Conservation (phyloP, 2,797 vertebrate species). For the Dicrostonyx torquatus region DNA sequence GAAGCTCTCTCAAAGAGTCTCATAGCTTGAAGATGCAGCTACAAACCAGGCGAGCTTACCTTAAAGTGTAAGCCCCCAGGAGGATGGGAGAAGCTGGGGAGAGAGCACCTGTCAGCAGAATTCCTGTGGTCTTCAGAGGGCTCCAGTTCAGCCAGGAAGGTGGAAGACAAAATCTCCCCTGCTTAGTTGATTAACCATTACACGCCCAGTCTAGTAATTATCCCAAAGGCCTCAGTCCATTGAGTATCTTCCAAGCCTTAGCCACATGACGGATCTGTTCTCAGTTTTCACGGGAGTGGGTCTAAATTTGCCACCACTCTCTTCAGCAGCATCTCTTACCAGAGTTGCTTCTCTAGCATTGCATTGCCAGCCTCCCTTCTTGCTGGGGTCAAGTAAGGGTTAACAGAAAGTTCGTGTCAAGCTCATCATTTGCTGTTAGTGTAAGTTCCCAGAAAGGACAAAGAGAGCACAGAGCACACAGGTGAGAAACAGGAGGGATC, state of each 20-base stretch:
- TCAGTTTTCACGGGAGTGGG: constrained; percentile 68
- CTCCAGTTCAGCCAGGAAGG: background rate
- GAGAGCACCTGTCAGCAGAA: background rate
- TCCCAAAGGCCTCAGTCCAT: constrained; percentile 52
- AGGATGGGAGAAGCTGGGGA: background rate
- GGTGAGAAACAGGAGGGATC: background rate
- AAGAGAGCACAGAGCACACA: background rate
- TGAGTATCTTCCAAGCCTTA: constrained; percentile 56
- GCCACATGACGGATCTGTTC: constrained; percentile 52
- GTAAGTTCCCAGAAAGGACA: background rate
- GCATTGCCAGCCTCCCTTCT: background rate
- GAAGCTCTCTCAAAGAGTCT: background rate
- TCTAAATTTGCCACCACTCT: constrained; percentile 65
- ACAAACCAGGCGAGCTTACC: no score
- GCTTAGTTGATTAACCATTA: constrained; percentile 56
- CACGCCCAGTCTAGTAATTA: constrained; percentile 65
- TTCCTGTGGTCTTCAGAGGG: background rate
- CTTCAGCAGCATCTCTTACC: constrained; percentile 35
- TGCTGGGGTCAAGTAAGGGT: background rate
- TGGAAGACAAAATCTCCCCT: constrained; percentile 37
- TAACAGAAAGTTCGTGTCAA: background rate
- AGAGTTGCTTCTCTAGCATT: background rate
- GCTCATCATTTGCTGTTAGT: background rate
- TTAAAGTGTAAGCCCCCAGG: background rate
- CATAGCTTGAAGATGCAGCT: background rate